Percentiles rank a stretch among this genome's conserved stretches.
phyloP scores from a whole-genome alignment of 2,888 invertebrate species.

The Sicus ferrugineus region DNA sequence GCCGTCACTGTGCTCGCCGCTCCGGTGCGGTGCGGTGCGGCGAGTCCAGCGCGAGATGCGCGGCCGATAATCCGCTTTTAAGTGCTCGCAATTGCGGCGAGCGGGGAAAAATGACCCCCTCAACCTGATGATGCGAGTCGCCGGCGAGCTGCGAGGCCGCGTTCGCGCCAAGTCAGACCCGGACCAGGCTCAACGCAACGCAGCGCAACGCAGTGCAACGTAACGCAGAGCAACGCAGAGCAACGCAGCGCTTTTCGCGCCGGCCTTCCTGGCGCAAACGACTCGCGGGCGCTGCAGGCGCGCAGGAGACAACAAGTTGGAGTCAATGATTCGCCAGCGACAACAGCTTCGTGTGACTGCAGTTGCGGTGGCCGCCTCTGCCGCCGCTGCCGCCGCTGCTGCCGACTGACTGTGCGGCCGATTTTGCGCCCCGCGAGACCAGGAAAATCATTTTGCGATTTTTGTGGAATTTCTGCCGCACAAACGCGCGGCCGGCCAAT shows the following conservation, averaged over 20 bases:
- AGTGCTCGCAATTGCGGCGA: constrained; percentile 13
- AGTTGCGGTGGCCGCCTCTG: neutral
- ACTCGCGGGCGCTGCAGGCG: neutral
- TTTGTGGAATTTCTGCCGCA: constrained; percentile 24
- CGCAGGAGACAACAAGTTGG: neutral
- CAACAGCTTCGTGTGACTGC: constrained; percentile 13
- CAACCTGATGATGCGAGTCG: neutral
- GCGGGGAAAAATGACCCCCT: neutral
- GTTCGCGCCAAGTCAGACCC: neutral
- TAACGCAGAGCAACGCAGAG: too few species aligned
- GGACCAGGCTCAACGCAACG: constrained; percentile 2
- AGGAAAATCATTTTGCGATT: constrained; percentile 14
- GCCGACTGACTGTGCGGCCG: too few species aligned
- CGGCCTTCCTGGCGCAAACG: constrained; percentile 4
- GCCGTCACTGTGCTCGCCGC: constrained; percentile 1
- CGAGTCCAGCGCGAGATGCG: neutral
- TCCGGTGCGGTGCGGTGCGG: neutral
- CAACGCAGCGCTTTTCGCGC: constrained; percentile 5
- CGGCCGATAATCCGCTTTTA: constrained; percentile 26
- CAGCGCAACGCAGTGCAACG: neutral
- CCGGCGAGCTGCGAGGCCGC: neutral
- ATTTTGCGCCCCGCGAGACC: neutral
- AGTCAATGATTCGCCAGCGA: constrained; percentile 21
- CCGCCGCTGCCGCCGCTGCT: neutral
- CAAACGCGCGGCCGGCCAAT: constrained; percentile 10